Evolutionary conservation across 2,888 invertebrate genomes (phyloP), one percentile per base, ranked within the genome.

Genomic region (Aricia artaxerxes): DNA sequence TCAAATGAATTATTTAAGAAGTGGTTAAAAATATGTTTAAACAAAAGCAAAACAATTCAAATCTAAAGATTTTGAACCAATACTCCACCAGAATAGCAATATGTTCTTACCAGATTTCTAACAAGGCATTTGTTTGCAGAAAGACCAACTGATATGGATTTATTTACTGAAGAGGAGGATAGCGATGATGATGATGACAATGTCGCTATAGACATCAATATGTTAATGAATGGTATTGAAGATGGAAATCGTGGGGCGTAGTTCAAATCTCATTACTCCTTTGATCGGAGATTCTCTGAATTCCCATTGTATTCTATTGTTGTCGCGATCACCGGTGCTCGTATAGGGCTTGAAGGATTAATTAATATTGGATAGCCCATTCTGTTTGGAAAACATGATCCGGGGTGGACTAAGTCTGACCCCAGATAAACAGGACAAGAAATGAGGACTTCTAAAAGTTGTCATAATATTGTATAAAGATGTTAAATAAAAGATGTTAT

Each of bases 201-300:
- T 69, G 82, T 88, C 24, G 69, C 87, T 13, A 87, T 92, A 4
- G 92, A 92, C 75, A 92, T 92, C 84, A 87, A 90, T 80, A 88
- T 92, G 89, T 82, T 92, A 1, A 92, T 92, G 91, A 83, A 84
- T n/a, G 84, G 83, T 9, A 9, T 76, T 13, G 31, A 57, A 35
- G 76, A 76, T 76, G 76, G 35, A 35, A 76, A 57, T 57, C 16
- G 57, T 57, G 13, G 0, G 57, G 57, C 13, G 16, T 57, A 57
- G 57, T 57, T 57, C 16, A 57, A 57, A 13, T 16, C 16, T 49
- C 49, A 24, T 24, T 24, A 24, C 24, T 24, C 24, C 24, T 24
- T 24, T 24, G 24, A 24, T 24, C 24, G 24, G 24, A 24, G 24
- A 24, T 24, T 24, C 24, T 24, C 24, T 24, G 24, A 24, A 24